These are phyloP conservation scores for Heteromormyrus szaboi DNA, from an alignment of 2,797 vertebrate genomes.

Conservation along the genomic window DNA sequence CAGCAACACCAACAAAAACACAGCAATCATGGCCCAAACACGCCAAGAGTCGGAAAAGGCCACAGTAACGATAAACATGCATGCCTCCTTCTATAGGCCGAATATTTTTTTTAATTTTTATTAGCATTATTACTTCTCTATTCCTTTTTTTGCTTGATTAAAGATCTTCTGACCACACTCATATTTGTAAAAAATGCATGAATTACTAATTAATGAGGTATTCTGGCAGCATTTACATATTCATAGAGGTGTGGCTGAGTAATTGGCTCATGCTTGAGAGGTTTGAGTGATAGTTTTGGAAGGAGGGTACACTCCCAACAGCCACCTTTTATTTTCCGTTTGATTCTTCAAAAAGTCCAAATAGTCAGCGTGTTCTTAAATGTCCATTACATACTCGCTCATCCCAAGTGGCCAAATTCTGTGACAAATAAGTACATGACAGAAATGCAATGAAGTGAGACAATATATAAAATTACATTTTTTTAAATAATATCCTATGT, in stretches of 20 bases:
- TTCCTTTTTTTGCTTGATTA: constrained; percentile 58
- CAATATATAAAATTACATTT: constrained; percentile 73
- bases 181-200: constrained; percentile 70
- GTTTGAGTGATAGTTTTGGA: constrained; percentile 61
- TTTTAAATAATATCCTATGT: constrained; percentile 64
- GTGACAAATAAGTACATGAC: constrained; percentile 66
- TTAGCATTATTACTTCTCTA: constrained; percentile 51
- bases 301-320: constrained; percentile 58
- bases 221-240: constrained; percentile 75
- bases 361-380: constrained; percentile 60
- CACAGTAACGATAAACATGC: not conserved
- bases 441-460: constrained; percentile 67
- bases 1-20: not conserved
- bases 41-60: not conserved
- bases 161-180: constrained; percentile 59
- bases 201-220: constrained; percentile 80
- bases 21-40: not conserved
- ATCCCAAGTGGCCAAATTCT: constrained; percentile 66
- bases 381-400: constrained; percentile 64
- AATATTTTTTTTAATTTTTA: not conserved
- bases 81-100: not conserved
- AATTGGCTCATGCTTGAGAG: constrained; percentile 71
- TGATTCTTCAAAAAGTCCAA: constrained; percentile 60
- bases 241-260: constrained; percentile 72
- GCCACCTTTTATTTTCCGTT: constrained; percentile 57